Evolutionary conservation across 2,888 invertebrate genomes (phyloP).

Genomic region (Campaea margaritaria): DNA sequence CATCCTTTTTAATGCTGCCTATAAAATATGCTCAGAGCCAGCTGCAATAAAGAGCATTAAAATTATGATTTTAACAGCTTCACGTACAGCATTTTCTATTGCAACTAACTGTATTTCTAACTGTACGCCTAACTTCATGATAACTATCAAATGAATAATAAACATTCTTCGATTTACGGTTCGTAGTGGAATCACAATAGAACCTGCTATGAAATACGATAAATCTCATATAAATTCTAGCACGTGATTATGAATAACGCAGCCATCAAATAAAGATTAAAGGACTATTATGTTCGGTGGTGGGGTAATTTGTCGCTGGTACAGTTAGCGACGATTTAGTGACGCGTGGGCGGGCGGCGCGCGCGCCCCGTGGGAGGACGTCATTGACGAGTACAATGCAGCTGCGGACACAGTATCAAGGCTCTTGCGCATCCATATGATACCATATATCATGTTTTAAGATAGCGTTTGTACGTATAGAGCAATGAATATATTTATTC

Average conservation of each 20-base stretch:
- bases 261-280: slow-evolving; percentile 61
- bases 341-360: slow-evolving; percentile 72
- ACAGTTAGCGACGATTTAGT: slow-evolving; percentile 79
- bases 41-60: no score
- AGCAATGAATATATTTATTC: no score
- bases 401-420: slow-evolving; percentile 11
- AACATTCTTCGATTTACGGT: neutral
- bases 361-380: slow-evolving; percentile 65
- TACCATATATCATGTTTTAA: no score
- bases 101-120: no score
- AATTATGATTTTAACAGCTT: no score
- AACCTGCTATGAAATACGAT: slow-evolving; percentile 10
- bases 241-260: slow-evolving; percentile 44
- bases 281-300: slow-evolving; percentile 58
- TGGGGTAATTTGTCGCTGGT: slow-evolving; percentile 73
- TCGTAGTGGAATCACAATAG: neutral
- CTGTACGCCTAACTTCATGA: no score
- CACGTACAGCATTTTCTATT: no score
- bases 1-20: no score
- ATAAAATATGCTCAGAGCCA: no score
- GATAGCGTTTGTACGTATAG: no score
- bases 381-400: slow-evolving; percentile 64
- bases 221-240: slow-evolving; percentile 28
- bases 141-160: no score
- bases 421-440: neutral